These are phyloP conservation scores for Anoplius nigerrimus DNA, from an alignment of 2,888 invertebrate species.

Conservation along the genomic window DNA sequence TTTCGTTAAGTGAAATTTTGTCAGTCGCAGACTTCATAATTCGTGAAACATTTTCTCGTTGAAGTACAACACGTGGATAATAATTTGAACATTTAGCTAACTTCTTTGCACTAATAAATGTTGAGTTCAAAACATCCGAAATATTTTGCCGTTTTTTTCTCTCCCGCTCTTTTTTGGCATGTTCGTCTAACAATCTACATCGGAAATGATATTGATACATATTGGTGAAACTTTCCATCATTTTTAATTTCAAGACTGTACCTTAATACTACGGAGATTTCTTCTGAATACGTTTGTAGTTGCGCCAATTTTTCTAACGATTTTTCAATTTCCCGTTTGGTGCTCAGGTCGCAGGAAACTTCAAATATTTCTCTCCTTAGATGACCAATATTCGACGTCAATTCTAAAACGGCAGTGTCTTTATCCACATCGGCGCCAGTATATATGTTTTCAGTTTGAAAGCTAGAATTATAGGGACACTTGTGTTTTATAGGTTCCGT, in stretches of 20 bases:
- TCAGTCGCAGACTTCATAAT: background rate
- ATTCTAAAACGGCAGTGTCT: no score
- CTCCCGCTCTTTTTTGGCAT: no score
- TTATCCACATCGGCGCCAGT: no score
- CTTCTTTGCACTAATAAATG: conserved; percentile 27
- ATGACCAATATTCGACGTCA: no score
- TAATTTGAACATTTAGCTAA: conserved; percentile 14
- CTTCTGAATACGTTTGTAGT: conserved; percentile 35
- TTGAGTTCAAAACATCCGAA: background rate
- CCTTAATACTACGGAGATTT: conserved; percentile 48
- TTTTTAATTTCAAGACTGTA: conserved; percentile 22
- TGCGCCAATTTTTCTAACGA: conserved; percentile 21
- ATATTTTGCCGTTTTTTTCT: no score
- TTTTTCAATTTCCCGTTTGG: conserved; percentile 19
- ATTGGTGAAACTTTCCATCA: background rate
- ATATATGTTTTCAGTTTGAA: no score
- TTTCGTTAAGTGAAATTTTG: background rate
- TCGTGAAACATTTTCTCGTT: background rate
- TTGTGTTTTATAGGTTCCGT: conserved; percentile 13
- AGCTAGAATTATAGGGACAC: conserved; percentile 24
- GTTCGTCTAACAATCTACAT: background rate
- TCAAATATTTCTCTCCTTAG: background rate
- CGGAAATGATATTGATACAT: conserved; percentile 3
- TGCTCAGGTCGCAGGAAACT: background rate
- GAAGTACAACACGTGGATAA: conserved; percentile 1